Evolutionary conservation across 2,797 vertebrate genomes (phyloP).

Genomic region (Labroides dimidiatus): DNA sequence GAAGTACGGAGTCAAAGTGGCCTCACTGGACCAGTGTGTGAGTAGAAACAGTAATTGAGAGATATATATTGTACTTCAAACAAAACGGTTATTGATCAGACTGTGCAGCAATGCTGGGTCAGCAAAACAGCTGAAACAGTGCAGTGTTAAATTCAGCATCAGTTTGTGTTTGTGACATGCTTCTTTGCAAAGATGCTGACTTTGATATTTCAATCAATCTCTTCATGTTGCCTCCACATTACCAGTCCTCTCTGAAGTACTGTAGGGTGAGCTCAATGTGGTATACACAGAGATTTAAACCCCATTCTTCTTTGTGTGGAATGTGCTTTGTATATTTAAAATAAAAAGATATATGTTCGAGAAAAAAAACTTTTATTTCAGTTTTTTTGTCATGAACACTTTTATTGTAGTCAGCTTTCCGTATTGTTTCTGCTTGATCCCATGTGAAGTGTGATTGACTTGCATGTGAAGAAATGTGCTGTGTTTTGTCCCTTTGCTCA

Average conservation of each 20-base stretch:
- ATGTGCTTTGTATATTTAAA: background rate
- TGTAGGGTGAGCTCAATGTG: too few relatives aligned
- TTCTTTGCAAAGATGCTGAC: too few relatives aligned
- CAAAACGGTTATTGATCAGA: constrained; percentile 16
- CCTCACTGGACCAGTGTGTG: constrained; percentile 95
- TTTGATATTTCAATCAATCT: too few relatives aligned
- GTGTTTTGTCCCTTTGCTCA: constrained; percentile 56
- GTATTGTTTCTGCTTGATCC: too few relatives aligned
- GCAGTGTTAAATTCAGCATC: constrained; percentile 11
- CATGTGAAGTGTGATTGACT: too few relatives aligned
- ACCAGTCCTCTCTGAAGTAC: too few relatives aligned
- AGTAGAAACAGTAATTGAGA: constrained; percentile 74
- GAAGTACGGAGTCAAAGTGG: constrained; percentile 96
- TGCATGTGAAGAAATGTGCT: too few relatives aligned
- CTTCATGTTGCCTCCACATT: too few relatives aligned
- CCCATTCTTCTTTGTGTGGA: too few relatives aligned
- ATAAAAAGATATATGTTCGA: background rate
- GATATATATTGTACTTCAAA: background rate
- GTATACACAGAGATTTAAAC: too few relatives aligned
- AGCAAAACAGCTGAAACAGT: constrained; percentile 1
- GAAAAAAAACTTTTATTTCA: too few relatives aligned
- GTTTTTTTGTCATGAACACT: too few relatives aligned
- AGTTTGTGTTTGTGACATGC: constrained; percentile 11
- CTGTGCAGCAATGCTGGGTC: constrained; percentile 8
- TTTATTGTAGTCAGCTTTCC: background rate